A percentile compares a stretch with the other conserved stretches of the same genome.
Evolutionary conservation across 2,113 vertebrate species (phyloP).

Genomic region (Chitala chitala): DNA sequence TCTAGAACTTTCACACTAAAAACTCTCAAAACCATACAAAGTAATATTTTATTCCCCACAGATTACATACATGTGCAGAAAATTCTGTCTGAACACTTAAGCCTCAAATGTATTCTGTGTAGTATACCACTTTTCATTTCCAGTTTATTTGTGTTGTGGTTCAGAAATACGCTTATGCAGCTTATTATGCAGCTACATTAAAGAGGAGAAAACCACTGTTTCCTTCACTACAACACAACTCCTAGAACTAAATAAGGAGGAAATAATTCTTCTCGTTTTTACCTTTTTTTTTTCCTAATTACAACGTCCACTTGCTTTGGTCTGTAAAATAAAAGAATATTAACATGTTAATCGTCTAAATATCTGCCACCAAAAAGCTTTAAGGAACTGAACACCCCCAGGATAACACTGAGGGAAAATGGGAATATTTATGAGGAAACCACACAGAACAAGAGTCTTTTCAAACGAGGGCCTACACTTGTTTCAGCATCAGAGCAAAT

Average conservation of each 20-base stretch:
- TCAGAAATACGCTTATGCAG: neutral
- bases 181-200: neutral
- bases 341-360: neutral
- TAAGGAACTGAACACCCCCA: neutral
- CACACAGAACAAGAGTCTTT: neutral
- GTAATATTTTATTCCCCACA: too few species aligned
- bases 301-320: neutral
- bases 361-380: neutral
- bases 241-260: neutral
- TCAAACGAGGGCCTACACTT: too few species aligned
- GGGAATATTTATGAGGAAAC: neutral
- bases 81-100: too few species aligned
- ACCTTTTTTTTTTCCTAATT: conserved; percentile 9
- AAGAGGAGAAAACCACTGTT: too few species aligned
- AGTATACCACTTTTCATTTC: neutral
- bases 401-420: neutral
- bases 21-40: too few species aligned
- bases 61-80: too few species aligned
- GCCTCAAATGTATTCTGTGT: neutral
- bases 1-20: too few species aligned
- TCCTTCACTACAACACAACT: neutral
- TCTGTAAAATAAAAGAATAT: conserved; percentile 2
- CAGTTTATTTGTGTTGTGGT: neutral
- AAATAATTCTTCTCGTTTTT: neutral
- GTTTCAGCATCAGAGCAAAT: conserved; percentile 3